These are phyloP conservation scores for Matsumurasca onukii DNA, from an alignment of 1,140 invertebrate species.

Conservation along the genomic window DNA sequence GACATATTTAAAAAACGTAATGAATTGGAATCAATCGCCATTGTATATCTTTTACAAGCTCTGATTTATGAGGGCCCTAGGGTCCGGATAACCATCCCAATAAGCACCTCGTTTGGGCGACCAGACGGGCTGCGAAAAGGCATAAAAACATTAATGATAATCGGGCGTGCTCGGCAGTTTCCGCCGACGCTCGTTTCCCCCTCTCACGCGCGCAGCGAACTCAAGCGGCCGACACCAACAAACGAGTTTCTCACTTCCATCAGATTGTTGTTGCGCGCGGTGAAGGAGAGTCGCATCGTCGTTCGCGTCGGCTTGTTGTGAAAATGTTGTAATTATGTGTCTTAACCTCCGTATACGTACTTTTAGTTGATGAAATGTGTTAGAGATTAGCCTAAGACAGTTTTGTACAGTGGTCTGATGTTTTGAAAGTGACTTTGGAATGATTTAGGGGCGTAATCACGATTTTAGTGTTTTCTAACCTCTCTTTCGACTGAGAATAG, in stretches of 20 bases:
- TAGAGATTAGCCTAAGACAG: not conserved
- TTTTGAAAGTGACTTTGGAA: not conserved
- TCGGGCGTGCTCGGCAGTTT: not conserved
- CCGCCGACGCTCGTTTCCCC: conserved; percentile 9
- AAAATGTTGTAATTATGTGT: conserved; percentile 20
- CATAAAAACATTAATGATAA: conserved; percentile 20
- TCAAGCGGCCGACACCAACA: not conserved
- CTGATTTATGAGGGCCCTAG: conserved; percentile 7
- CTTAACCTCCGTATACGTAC: conserved; percentile 19
- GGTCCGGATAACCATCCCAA: not conserved
- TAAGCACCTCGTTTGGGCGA: conserved; percentile 17
- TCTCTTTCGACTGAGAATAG: conserved; percentile 14
- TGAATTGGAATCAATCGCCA: conserved; percentile 18
- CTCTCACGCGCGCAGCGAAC: not conserved
- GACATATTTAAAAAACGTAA: conserved; percentile 20
- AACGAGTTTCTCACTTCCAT: not conserved
- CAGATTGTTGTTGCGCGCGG: not conserved
- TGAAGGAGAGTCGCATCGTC: conserved; percentile 7
- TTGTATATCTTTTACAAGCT: conserved; percentile 17
- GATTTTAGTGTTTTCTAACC: conserved; percentile 17
- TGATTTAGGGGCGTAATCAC: conserved; percentile 13
- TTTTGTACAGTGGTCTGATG: not conserved
- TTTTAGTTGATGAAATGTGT: conserved; percentile 19
- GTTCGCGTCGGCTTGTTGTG: not conserved
- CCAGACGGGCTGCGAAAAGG: conserved; percentile 10